Percentiles rank a stretch among this genome's conserved stretches.
Conservation (phyloP, 1,140 invertebrate species). For the Macrostomum lignano region DNA sequence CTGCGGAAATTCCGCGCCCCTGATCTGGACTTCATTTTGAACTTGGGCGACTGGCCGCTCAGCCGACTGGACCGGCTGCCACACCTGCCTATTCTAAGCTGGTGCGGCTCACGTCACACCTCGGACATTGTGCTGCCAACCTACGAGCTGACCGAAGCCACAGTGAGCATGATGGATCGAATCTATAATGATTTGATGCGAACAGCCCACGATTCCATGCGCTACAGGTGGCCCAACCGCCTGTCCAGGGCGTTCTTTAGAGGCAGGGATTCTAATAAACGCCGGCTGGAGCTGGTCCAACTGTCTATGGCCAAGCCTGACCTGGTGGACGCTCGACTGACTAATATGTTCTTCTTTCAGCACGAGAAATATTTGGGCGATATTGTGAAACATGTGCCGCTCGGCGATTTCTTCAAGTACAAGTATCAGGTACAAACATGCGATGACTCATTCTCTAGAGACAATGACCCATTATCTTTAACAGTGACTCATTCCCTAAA, state of each 20-base stretch:
- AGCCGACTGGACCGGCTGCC: conserved; percentile 29
- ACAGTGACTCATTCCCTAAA: too few species aligned
- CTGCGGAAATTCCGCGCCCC: too few species aligned
- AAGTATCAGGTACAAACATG: conserved; percentile 82
- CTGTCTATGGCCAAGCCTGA: conserved; percentile 42
- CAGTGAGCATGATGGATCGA: conserved; percentile 62
- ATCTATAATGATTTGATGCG: neutral
- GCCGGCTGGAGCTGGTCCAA: conserved; percentile 47
- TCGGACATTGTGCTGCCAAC: conserved; percentile 72
- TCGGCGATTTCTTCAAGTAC: conserved; percentile 83
- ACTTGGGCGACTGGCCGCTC: conserved; percentile 80
- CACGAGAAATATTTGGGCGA: conserved; percentile 50
- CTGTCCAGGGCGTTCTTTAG: conserved; percentile 54
- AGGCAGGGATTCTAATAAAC: conserved; percentile 52
- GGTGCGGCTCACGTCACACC: conserved; percentile 59
- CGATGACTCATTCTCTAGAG: too few species aligned
- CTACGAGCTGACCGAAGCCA: conserved; percentile 69
- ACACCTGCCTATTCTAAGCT: conserved; percentile 55
- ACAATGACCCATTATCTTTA: too few species aligned
- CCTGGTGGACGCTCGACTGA: conserved; percentile 61
- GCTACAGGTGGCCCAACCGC: conserved; percentile 43
- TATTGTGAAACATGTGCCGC: conserved; percentile 48
- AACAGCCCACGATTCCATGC: conserved; percentile 46
- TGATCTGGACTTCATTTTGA: conserved; percentile 62
- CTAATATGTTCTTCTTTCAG: conserved; percentile 80